Base-by-base conservation (phyloP, 2,888 invertebrate species). In the Dryomyza anilis region DNA sequence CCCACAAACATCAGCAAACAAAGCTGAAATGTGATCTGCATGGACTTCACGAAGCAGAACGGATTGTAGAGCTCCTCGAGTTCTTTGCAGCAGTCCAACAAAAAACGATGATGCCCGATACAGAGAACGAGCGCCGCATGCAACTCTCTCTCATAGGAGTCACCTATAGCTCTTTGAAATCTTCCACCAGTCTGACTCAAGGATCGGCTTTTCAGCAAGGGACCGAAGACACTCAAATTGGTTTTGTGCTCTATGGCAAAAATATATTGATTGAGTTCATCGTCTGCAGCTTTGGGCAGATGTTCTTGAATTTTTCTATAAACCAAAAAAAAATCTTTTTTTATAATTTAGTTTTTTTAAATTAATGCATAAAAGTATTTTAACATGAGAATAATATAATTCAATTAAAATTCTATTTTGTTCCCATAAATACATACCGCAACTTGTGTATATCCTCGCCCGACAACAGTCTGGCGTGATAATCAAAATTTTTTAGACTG, bases 1-100 rank as follows among this genome's bases (percentile, higher is more conserved):
- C 76, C 77, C 5, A 80, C 76, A 57, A 81, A 83, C 23, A 76
- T 77, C n/a, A 83, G 69, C 59, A 83, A 71, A 52, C 83, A 84
- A 14, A 81, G 69, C 62, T 83, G 78, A 2, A 82, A 53, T 4
- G 83, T 82, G 33, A 81, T 78, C 72, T 83, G 79, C 14, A 81
- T 43, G 14, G 81, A 81, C 68, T 83, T 83, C 3, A 81, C 33
- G 8, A 84, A 63, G 12, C 82, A 78, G 39, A 79, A 79, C 0
- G 81, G 81, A 57, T 77, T 79, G 45, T 79, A 83, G 4, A 84
- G 77, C 14, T 73, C 66, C 68, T 84, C 82, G 59, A 84, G 62
- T 45, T 74, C 74, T 5, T 68, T 67, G 67, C 80, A 78, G 29
- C 74, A 76, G n/a, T 72, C 71, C 27, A 83, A 66, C 10, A 84